phyloP scores from a whole-genome alignment of 1,140 invertebrate genomes.

The Capitella teleta region DNA sequence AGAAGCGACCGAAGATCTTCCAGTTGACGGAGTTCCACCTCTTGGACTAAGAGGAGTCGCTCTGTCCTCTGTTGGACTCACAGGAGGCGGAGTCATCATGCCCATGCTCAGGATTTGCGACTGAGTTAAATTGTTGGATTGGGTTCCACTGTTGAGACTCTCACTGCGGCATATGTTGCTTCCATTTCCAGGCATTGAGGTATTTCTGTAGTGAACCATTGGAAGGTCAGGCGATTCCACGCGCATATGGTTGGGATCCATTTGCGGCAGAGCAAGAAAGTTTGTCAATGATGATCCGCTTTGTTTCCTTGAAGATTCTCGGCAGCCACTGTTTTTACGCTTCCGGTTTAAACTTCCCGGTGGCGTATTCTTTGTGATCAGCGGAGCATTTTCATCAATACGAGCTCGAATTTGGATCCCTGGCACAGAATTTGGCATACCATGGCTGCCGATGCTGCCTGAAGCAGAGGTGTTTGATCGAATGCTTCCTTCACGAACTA shows the following conservation, averaged over 20 bases:
- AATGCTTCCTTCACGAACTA: no score
- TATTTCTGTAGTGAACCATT: constrained; percentile 32
- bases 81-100: neutral
- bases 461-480: no score
- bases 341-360: constrained; percentile 28
- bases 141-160: neutral
- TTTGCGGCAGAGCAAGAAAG: constrained; percentile 17
- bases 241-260: constrained; percentile 16
- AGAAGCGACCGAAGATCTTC: neutral
- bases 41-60: neutral
- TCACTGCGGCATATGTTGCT: constrained; percentile 2
- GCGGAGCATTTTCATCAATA: neutral
- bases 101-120: neutral
- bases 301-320: constrained; percentile 19
- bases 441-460: no score
- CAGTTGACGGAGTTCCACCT: neutral
- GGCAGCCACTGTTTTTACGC: constrained; percentile 22
- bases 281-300: constrained; percentile 27
- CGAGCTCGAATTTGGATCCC: neutral
- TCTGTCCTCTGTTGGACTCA: neutral
- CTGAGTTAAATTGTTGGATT: neutral
- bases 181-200: neutral
- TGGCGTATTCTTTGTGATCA: constrained; percentile 16
- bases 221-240: constrained; percentile 30
- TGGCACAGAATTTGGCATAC: no score